Percentiles rank a stretch among this genome's conserved stretches.
phyloP scores from a whole-genome alignment of 2,888 invertebrate genomes.

The Seira musarum region DNA sequence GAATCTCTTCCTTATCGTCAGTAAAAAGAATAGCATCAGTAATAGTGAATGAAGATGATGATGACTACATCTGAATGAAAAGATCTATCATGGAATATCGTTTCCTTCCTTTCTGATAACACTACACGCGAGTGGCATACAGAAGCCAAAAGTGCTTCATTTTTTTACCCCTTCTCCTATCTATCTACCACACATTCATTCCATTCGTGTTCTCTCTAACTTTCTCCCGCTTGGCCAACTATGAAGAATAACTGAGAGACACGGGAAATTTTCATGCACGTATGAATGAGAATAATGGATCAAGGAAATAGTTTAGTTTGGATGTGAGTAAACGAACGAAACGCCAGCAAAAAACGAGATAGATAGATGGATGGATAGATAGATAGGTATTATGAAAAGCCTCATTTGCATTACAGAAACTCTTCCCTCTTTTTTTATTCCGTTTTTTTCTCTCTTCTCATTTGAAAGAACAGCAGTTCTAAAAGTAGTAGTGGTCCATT shows the following conservation, averaged over 20 bases:
- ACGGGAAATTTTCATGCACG: slow-evolving; percentile 61
- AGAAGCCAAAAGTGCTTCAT: not conserved
- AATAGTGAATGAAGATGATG: not conserved
- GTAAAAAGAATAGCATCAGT: not conserved
- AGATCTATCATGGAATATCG: not conserved
- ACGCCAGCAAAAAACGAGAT: slow-evolving; percentile 1
- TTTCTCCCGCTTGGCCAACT: not conserved
- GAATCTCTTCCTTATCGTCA: not conserved
- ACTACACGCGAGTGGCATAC: not conserved
- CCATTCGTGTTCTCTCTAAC: not conserved
- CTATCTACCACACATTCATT: not conserved
- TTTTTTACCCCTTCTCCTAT: not conserved
- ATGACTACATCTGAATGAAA: not conserved
- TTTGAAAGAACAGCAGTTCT: not conserved
- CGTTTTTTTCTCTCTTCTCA: not conserved
- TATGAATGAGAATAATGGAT: slow-evolving; percentile 65
- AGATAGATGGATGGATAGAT: slow-evolving; percentile 18
- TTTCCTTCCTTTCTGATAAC: not conserved
- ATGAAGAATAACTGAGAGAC: not conserved
- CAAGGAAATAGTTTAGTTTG: slow-evolving; percentile 50
- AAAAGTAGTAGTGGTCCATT: too few relatives aligned
- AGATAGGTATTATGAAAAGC: slow-evolving; percentile 42
- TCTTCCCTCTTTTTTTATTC: not conserved
- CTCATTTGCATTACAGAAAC: slow-evolving; percentile 57
- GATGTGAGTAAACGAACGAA: slow-evolving; percentile 32